Evolutionary conservation across 2,797 vertebrate species (phyloP).

Genomic region (Austrolebias charrua): DNA sequence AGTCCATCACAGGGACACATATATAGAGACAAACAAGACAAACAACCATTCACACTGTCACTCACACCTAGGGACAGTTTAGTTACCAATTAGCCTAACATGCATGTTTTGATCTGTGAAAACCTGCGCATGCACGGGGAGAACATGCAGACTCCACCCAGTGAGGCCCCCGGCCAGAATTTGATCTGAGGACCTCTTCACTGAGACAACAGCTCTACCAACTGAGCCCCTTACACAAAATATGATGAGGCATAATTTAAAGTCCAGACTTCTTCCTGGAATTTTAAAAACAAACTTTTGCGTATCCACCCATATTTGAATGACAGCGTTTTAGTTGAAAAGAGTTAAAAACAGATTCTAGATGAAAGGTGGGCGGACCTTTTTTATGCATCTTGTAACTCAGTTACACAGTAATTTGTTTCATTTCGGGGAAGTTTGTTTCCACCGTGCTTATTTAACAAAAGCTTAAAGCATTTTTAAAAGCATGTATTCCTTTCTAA

Average conservation of each 20-base stretch:
- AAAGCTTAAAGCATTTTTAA: background rate
- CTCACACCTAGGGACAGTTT: no score
- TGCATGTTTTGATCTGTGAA: no score
- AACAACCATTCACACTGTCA: no score
- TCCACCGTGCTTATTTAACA: background rate
- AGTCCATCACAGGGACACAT: no score
- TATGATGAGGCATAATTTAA: constrained; percentile 13
- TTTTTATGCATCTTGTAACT: constrained; percentile 17
- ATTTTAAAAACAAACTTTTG: constrained; percentile 25
- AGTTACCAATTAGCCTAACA: no score
- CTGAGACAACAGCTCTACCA: background rate
- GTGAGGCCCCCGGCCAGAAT: no score
- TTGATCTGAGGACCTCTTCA: no score
- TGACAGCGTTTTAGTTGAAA: constrained; percentile 11
- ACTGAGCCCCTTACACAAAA: background rate
- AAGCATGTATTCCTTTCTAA: background rate
- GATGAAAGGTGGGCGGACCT: constrained; percentile 10
- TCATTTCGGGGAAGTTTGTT: background rate
- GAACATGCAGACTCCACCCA: no score
- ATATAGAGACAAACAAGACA: no score
- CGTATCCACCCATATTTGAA: constrained; percentile 19
- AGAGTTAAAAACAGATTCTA: constrained; percentile 2
- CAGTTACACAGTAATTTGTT: constrained; percentile 1
- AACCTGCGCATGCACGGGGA: no score
- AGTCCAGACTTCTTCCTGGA: constrained; percentile 18